phyloP scores from a whole-genome alignment of 2,888 invertebrate species.

The Nephrotoma guestfalica region DNA sequence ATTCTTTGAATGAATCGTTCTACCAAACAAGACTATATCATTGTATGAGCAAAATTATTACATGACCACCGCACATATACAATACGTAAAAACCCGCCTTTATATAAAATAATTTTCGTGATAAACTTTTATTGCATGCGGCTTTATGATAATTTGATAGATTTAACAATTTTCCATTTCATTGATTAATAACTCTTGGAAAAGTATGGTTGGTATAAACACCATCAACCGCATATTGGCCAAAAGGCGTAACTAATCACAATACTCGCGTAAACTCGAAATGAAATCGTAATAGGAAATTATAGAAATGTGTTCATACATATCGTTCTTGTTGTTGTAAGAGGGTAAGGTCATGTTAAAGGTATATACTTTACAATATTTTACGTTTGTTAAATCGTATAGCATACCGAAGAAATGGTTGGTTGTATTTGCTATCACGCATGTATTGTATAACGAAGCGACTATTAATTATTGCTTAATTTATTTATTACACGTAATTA shows the following conservation, averaged over 20 bases:
- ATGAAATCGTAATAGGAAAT: neutral
- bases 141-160: neutral
- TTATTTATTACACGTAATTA: neutral
- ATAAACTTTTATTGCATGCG: neutral
- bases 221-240: neutral
- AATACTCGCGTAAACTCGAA: neutral
- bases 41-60: neutral
- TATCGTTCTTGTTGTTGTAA: neutral
- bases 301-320: neutral
- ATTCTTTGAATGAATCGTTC: neutral
- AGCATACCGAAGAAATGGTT: neutral
- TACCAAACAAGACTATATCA: neutral
- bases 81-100: neutral
- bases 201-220: neutral
- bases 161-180: neutral
- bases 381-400: neutral
- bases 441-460: neutral
- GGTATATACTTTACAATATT: neutral
- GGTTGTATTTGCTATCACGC: neutral
- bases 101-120: neutral
- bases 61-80: neutral
- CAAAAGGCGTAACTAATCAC: neutral
- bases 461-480: neutral
- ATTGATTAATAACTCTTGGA: neutral
- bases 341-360: neutral